Evolutionary conservation across 2,797 vertebrate genomes (phyloP), one percentile per base, ranked within the genome.

Genomic region (Periophthalmus magnuspinnatus): DNA sequence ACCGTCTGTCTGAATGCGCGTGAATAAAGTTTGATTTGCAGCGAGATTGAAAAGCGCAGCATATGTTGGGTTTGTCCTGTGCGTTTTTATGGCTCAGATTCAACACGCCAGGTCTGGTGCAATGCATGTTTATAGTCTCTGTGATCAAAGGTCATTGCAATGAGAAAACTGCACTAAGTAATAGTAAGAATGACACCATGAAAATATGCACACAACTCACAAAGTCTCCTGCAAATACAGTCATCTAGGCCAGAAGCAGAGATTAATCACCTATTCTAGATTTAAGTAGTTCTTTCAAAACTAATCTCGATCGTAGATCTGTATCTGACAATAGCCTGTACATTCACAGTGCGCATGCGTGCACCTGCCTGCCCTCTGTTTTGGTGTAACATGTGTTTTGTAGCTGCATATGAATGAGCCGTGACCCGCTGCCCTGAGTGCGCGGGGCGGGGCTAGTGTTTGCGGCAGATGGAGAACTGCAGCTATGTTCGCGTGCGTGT

Each of bases 401-500:
- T 19, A 62, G n/a, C 38, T 6, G n/a, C 60, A 5, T 62, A 2
- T 63, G 72, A 58, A 74, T 68, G 21, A 52, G 65, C 64, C 65
- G 68, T 57, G 60, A 28, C 68, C 72, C 78, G 84, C 77, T 79
- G 77, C 81, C 66, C 56, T 55, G 54, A 24, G 62, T 60, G 14
- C 34, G 34, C 47, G 69, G 76, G 69, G 78, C 71, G 72, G 72
- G 65, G 77, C 13, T 17, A 10, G 7, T 93, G 90, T 93, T 91
- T 77, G 82, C 76, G 62, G 87, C 93, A 94, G 93, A 94, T 94
- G 93, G 93, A 91, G 89, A 69, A 90, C 88, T 91, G 91, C 90
- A 79, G 84, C 86, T 81, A 87, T 87, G 86, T 83, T 64, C 62
- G 68, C 22, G 62, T 64, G 41, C 14, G 47, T n/a, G 64, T 5